Evolutionary conservation across 2,888 invertebrate species (phyloP).

Genomic region (Galeopsomyia nigrocyanea): DNA sequence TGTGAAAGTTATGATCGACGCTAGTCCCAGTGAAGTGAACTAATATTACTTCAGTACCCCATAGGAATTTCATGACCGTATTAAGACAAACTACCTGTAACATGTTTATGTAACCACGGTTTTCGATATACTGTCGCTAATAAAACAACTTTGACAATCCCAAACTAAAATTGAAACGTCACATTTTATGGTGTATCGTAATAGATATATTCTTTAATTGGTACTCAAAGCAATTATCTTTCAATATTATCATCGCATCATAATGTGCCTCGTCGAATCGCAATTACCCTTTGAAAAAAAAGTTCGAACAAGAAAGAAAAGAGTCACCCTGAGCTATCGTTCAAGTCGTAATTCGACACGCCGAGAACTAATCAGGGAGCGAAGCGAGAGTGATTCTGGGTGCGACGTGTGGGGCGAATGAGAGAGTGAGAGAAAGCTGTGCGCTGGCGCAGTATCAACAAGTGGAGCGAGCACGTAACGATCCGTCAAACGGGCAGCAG

Average conservation of each 20-base stretch:
- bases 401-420: too few species aligned
- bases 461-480: conserved; percentile 51
- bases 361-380: conserved; percentile 12
- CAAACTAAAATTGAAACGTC: too few species aligned
- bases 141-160: too few species aligned
- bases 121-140: too few species aligned
- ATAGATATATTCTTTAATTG: too few species aligned
- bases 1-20: not conserved
- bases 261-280: too few species aligned
- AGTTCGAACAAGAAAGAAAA: not conserved
- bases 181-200: too few species aligned
- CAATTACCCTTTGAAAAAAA: too few species aligned
- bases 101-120: conserved; percentile 9
- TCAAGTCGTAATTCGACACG: conserved; percentile 16
- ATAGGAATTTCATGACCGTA: conserved; percentile 23
- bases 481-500: conserved; percentile 51
- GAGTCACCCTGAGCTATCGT: not conserved
- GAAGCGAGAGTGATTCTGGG: not conserved
- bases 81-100: conserved; percentile 17
- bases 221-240: not conserved
- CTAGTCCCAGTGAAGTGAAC: conserved; percentile 16
- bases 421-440: not conserved
- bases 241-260: not conserved
- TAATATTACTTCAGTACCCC: conserved; percentile 20
- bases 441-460: conserved; percentile 54